These are phyloP conservation scores for Acanthurus leucopareius DNA, from an alignment of 2,797 vertebrate species.

Conservation along the genomic window DNA sequence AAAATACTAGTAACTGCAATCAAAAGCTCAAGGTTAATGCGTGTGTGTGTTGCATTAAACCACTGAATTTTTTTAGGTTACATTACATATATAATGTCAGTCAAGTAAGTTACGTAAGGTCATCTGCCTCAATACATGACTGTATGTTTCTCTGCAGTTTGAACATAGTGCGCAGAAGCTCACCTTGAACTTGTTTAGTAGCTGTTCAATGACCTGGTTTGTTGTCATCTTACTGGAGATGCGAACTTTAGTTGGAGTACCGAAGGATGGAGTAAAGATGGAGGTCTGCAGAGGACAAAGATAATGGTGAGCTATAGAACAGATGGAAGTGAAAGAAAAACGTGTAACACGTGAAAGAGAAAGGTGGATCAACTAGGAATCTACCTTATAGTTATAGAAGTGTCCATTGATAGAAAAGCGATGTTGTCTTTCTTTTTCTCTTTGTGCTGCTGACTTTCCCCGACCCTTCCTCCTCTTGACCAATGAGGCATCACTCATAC, in stretches of 20 bases:
- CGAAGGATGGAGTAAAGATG: constrained; percentile 92
- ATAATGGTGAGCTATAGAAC: background rate
- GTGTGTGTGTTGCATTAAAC: no score
- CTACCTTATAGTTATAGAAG: constrained; percentile 91
- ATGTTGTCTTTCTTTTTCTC: constrained; percentile 83
- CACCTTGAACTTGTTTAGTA: constrained; percentile 96
- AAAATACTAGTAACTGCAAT: no score
- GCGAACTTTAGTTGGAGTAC: constrained; percentile 92
- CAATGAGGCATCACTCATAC: constrained; percentile 85
- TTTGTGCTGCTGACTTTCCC: constrained; percentile 72
- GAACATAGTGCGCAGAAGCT: background rate
- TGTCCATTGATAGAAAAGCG: constrained; percentile 96
- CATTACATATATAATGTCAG: no score
- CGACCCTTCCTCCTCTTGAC: constrained; percentile 84
- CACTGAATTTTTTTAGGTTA: no score
- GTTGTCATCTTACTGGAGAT: constrained; percentile 92
- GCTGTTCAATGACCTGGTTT: constrained; percentile 90
- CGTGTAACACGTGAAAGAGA: background rate
- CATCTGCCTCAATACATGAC: no score
- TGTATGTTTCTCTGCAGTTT: no score
- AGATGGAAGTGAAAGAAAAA: background rate
- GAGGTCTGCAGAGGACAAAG: constrained; percentile 86
- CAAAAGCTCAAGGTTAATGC: no score
- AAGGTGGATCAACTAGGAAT: background rate
- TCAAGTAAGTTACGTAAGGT: no score